Conservation (phyloP, 1,140 invertebrate genomes). For the Plodia interpunctella region DNA sequence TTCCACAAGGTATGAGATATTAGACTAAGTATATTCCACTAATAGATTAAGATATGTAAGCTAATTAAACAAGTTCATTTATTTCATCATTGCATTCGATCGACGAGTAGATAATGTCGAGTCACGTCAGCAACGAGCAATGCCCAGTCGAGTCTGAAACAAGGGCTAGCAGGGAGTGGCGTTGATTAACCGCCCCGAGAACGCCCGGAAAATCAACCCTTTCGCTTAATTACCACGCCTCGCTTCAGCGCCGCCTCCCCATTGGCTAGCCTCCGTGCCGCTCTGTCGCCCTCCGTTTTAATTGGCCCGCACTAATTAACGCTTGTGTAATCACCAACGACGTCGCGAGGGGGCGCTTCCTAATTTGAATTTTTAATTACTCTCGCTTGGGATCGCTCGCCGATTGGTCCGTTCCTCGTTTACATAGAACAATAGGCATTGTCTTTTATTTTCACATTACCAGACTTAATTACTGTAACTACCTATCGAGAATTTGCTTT, state of each 20-base stretch:
- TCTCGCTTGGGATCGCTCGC: conserved; percentile 25
- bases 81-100: not conserved
- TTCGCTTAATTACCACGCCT: conserved; percentile 73
- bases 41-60: no score
- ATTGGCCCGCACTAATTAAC: conserved; percentile 72
- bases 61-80: conserved; percentile 9
- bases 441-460: conserved; percentile 31
- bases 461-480: not conserved
- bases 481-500: no score
- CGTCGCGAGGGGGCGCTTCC: conserved; percentile 52
- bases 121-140: not conserved
- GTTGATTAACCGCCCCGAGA: conserved; percentile 57
- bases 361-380: conserved; percentile 77
- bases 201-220: conserved; percentile 72
- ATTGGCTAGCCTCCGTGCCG: conserved; percentile 46
- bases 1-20: no score
- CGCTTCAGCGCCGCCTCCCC: conserved; percentile 51
- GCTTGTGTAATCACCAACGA: conserved; percentile 65
- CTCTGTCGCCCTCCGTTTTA: conserved; percentile 56
- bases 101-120: not conserved
- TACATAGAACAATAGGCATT: conserved; percentile 49
- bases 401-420: conserved; percentile 49
- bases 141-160: not conserved
- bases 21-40: no score
- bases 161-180: conserved; percentile 6